Evolutionary conservation across 2,888 invertebrate species (phyloP).

Genomic region (Clostera curtula): DNA sequence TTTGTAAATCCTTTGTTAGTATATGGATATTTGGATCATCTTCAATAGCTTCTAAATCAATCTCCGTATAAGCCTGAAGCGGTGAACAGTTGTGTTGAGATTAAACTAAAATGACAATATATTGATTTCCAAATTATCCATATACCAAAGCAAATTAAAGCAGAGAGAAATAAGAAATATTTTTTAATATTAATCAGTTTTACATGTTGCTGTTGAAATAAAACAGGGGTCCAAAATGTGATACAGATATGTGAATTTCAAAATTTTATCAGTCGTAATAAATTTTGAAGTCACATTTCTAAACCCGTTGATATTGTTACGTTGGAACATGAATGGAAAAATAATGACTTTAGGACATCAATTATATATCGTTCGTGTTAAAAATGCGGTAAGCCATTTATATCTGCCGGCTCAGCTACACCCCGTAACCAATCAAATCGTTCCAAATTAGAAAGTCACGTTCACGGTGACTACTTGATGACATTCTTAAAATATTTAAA

Average conservation of each 20-base stretch:
- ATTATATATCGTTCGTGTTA: not conserved
- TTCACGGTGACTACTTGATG: too few relatives aligned
- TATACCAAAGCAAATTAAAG: conserved; percentile 27
- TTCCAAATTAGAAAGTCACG: too few relatives aligned
- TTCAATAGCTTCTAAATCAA: too few relatives aligned
- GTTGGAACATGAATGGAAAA: conserved; percentile 15
- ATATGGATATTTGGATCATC: conserved; percentile 13
- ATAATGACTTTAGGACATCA: conserved; percentile 17
- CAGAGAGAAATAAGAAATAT: conserved; percentile 46
- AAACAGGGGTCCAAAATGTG: conserved; percentile 65
- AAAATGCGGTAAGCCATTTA: too few relatives aligned
- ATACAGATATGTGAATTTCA: conserved; percentile 38
- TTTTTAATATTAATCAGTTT: conserved; percentile 61
- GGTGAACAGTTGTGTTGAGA: too few relatives aligned
- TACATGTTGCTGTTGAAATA: conserved; percentile 56
- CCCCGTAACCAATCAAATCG: too few relatives aligned
- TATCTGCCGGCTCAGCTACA: too few relatives aligned
- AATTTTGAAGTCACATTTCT: conserved; percentile 26
- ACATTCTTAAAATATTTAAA: too few relatives aligned
- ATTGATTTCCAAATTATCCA: conserved; percentile 15
- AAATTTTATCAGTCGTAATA: conserved; percentile 14
- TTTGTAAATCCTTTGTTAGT: conserved; percentile 22
- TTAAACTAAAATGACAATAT: too few relatives aligned
- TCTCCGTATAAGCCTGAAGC: too few relatives aligned
- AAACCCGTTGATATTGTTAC: conserved; percentile 21